phyloP scores from a whole-genome alignment of 2,888 invertebrate species.

The Rhamnusium bicolor region DNA sequence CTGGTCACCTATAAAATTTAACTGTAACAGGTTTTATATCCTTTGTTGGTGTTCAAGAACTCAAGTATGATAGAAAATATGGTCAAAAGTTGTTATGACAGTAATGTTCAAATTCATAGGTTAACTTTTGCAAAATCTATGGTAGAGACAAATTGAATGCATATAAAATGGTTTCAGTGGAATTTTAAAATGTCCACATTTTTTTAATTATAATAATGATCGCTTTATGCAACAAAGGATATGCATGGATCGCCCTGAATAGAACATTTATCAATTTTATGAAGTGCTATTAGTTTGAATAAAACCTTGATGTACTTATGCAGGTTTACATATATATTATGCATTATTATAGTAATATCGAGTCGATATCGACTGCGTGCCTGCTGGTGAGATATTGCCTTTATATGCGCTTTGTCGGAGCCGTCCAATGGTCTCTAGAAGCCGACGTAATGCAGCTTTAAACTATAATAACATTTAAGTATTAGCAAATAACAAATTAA shows the following conservation, averaged over 20 bases:
- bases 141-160: too few species aligned
- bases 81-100: too few species aligned
- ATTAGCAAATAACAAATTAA: neutral
- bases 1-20: too few species aligned
- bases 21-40: too few species aligned
- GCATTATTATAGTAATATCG: constrained; percentile 7
- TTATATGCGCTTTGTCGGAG: constrained; percentile 8
- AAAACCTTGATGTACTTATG: constrained; percentile 23
- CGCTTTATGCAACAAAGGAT: neutral
- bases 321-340: constrained; percentile 4
- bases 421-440: constrained; percentile 14
- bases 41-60: too few species aligned
- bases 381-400: constrained; percentile 20
- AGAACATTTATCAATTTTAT: constrained; percentile 19
- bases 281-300: constrained; percentile 12
- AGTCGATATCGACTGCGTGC: neutral
- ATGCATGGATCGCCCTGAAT: neutral
- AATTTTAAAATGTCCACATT: neutral
- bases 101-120: too few species aligned
- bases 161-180: too few species aligned
- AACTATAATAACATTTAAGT: constrained; percentile 11
- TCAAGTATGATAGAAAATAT: too few species aligned
- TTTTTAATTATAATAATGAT: neutral
- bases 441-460: neutral
- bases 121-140: too few species aligned